A percentile compares a stretch with the other conserved stretches of the same genome.
These are phyloP conservation scores for Myotis vivesi DNA, from an alignment of 2,797 vertebrate genomes.

Conservation along the genomic window DNA sequence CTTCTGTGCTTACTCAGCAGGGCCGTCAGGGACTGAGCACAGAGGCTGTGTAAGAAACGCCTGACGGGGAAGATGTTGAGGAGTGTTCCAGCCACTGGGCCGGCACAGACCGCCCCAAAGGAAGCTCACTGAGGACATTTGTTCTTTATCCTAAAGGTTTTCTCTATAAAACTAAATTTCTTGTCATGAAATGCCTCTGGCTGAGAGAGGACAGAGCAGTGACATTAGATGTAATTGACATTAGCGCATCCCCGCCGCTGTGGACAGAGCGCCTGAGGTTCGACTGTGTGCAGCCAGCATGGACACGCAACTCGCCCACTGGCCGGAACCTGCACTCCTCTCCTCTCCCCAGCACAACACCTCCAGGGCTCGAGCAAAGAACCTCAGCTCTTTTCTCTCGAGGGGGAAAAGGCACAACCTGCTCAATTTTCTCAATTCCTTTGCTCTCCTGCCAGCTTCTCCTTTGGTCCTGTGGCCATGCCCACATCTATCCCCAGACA, in stretches of 20 bases:
- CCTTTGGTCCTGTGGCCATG: not conserved
- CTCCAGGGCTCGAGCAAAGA: slow-evolving; percentile 4
- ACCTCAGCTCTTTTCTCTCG: slow-evolving; percentile 12
- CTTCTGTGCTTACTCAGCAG: not conserved
- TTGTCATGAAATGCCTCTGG: slow-evolving; percentile 46
- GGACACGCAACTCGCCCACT: slow-evolving; percentile 50
- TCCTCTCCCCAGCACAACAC: not conserved
- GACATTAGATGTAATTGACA: slow-evolving; percentile 71
- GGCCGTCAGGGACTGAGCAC: not conserved
- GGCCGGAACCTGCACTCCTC: not conserved
- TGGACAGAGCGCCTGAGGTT: not conserved
- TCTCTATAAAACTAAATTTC: slow-evolving; percentile 42
- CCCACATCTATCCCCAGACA: not conserved
- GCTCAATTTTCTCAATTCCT: slow-evolving; percentile 25
- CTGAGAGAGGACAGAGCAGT: slow-evolving; percentile 28
- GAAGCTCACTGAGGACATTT: not conserved
- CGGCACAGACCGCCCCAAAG: not conserved
- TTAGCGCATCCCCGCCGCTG: not conserved
- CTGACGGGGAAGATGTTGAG: not conserved
- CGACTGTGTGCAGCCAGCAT: not conserved
- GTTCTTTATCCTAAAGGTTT: slow-evolving; percentile 32
- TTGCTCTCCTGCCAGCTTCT: not conserved
- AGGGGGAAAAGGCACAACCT: not conserved
- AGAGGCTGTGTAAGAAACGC: not conserved
- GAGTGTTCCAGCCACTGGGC: not conserved